These are phyloP conservation scores for Drosophila ficusphila DNA, from an alignment of 1,140 invertebrate species.

Conservation along the genomic window DNA sequence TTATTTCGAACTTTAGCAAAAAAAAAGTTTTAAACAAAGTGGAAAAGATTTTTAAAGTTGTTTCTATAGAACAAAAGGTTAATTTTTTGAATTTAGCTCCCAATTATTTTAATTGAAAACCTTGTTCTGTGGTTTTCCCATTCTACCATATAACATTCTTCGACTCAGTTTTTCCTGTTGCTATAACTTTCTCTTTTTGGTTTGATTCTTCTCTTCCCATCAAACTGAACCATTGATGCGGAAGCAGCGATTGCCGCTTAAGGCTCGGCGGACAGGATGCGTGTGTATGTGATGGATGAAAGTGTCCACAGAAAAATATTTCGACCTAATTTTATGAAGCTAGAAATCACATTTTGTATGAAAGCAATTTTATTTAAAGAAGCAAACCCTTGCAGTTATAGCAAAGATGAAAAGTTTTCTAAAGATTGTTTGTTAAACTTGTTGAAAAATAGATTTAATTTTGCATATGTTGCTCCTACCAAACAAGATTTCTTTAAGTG, in stretches of 20 bases:
- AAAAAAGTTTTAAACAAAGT: background rate
- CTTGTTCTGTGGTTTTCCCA: background rate
- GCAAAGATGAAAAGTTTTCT: no score
- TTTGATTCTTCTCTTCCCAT: constrained; percentile 27
- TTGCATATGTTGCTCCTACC: no score
- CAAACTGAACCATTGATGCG: constrained; percentile 77
- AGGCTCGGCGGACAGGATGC: constrained; percentile 46
- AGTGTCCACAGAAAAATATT: constrained; percentile 1
- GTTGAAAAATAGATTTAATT: no score
- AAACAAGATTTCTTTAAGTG: background rate
- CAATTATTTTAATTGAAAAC: background rate
- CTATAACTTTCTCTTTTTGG: constrained; percentile 15
- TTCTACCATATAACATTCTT: background rate
- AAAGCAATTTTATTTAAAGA: no score
- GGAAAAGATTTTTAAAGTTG: background rate
- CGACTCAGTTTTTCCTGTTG: background rate
- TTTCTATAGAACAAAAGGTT: no score
- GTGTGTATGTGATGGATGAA: constrained; percentile 40
- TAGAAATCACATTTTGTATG: no score
- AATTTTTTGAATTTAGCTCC: background rate
- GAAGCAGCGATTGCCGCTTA: constrained; percentile 72
- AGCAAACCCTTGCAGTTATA: no score
- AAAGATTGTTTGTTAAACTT: no score
- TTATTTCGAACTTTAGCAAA: no score
- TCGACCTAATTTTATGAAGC: no score